Base-by-base conservation (phyloP, 2,797 vertebrate genomes). In the Adelosebastes latens region DNA sequence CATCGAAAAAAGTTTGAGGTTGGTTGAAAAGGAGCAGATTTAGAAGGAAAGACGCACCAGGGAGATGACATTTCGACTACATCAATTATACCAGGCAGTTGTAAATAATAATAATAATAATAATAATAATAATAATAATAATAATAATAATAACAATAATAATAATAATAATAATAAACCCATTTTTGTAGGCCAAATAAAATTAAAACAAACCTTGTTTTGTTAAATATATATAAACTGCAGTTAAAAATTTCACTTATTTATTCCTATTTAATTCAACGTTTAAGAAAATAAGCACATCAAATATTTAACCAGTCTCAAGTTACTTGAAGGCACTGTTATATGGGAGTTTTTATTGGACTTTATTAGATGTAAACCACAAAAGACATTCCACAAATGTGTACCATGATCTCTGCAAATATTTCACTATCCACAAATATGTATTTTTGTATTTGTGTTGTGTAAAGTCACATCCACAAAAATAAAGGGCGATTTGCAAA, bases 1-100 rank as follows among this genome's bases (percentile, higher is more conserved):
- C 62, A 56, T 2, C 11, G 14, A 29, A 20, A 46, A 87, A 91
- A 86, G 39, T 83, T 88, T 70, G 1, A 75, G 64, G 55, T n/a
- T 53, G 71, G 8, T 22, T 24, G 32, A 22, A 77, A 72, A 83
- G 4, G 66, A 73, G 67, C 36, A 72, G 42, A 73, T 22, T 74
- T 61, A 56, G 34, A 46, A 31, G 20, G 5, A 64, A 67, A 66
- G 32, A 73, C 16, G 9, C 58, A 49, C 1, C 10, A 27, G 3
- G n/a, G 60, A 25, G 46, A 6, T 10, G 20, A 42, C 1, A 22
- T 31, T 64, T 18, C 5, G 16, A 36, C n/a, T 5, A 9, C 3
- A 63, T 31, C 14, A 34, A 56, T 39, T 42, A 59, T 4, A 56
- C 12, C 10, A n/a, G 61, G 22, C 34, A 42, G 8, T 18, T 20